Percentiles rank a stretch among this genome's conserved stretches.
Conservation (phyloP, 2,797 vertebrate species). For the Sebastes nivosus region DNA sequence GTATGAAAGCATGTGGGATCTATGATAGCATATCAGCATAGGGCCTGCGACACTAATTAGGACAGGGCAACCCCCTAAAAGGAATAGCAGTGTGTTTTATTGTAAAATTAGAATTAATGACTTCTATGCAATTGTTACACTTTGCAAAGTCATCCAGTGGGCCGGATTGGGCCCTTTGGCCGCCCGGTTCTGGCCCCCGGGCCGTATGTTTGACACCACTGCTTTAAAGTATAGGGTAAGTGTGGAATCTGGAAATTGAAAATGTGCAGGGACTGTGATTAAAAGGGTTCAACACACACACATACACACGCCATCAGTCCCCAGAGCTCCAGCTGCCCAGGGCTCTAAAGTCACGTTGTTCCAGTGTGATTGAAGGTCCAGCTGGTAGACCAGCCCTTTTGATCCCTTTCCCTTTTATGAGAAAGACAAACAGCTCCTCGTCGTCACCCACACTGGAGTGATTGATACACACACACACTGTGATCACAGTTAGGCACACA, state of each 20-base stretch:
- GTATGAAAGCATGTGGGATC: too few species aligned
- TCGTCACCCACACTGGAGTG: slow-evolving; percentile 70
- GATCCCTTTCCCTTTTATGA: slow-evolving; percentile 79
- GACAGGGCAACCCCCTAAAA: too few species aligned
- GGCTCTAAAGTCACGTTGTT: slow-evolving; percentile 74
- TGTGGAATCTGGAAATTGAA: slow-evolving; percentile 2
- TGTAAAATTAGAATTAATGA: too few species aligned
- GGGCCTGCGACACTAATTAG: too few species aligned
- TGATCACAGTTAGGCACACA: slow-evolving; percentile 26
- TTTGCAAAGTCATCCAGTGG: too few species aligned
- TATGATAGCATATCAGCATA: too few species aligned
- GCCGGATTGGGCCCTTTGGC: too few species aligned
- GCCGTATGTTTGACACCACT: too few species aligned
- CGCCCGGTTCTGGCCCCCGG: too few species aligned
- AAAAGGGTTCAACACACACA: slow-evolving; percentile 38
- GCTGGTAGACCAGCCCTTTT: slow-evolving; percentile 78
- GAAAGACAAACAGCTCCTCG: slow-evolving; percentile 80
- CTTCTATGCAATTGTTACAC: too few species aligned
- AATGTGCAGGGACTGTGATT: slow-evolving; percentile 29
- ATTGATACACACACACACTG: slow-evolving; percentile 65
- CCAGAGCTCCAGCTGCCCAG: slow-evolving; percentile 74
- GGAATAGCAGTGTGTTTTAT: too few species aligned
- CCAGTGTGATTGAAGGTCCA: slow-evolving; percentile 78
- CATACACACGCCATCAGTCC: slow-evolving; percentile 29
- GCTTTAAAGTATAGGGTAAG: background rate